Base-by-base conservation (phyloP, 2,888 invertebrate genomes). In the Nymphalis c-album region DNA sequence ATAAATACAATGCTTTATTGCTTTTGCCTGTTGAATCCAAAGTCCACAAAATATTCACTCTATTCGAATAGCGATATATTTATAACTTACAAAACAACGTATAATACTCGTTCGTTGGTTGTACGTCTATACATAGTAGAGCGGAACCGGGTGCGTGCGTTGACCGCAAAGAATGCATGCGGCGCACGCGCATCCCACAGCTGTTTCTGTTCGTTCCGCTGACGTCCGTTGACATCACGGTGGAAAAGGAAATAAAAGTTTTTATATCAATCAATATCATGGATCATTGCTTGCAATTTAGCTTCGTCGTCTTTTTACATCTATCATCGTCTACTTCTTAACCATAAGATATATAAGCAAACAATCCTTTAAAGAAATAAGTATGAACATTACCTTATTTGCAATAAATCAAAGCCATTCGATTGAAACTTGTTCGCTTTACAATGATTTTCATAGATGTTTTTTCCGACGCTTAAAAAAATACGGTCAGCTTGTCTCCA, bases 161-260 rank as follows among this genome's bases (percentile, higher is more conserved):
- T 88, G 87, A 88, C 88, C 88, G 88, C 84, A 81, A 83, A 84
- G 84, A 85, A 87, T 86, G 86, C 82, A 79, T 71, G 78, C 76
- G 76, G 72, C 79, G 78, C 77, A 78, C 82, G 77, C 76, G 70
- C 77, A 77, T 76, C 75, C 66, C 64, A 71, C 82, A 82, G 82
- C 82, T 84, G 85, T 84, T 85, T 80, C 77, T 79, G 76, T 80
- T 78, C 80, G 76, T 63, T 64, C 64, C 65, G 65, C 46, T 67
- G 69, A 50, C 64, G 67, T 65, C 20, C 67, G 64, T 35, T 18
- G 61, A 26, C 53, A 31, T 22, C 55, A 63, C 55, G 63, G 67
- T 61, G 50, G 69, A 67, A 50, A 48, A 67, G 55, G 31, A 53
- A 69, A 57, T 60, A 50, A 67, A 69, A 58, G 26, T 48, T 64